phyloP scores from a whole-genome alignment of 2,113 vertebrate species.

The Mormyrus iriodes region DNA sequence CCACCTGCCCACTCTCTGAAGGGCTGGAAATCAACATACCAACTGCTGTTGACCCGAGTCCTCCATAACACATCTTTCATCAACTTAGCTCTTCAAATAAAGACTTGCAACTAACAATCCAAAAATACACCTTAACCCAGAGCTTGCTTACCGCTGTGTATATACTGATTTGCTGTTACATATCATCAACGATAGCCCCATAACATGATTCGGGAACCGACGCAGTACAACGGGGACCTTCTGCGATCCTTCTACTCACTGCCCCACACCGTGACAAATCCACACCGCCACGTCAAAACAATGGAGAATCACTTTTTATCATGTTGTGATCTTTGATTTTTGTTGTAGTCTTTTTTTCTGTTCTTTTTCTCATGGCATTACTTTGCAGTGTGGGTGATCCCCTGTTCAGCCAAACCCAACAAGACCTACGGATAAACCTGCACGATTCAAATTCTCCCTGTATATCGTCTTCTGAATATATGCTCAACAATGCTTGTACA shows the following conservation, averaged over 20 bases:
- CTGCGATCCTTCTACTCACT: background rate
- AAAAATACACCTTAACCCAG: background rate
- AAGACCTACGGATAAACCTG: background rate
- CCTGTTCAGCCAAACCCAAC: background rate
- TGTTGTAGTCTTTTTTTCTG: background rate
- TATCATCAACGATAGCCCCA: background rate
- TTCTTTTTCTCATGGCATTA: background rate
- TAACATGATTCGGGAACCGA: background rate
- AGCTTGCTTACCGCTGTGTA: background rate
- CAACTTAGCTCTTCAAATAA: slow-evolving; percentile 6
- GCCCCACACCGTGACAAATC: background rate
- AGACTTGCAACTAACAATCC: background rate
- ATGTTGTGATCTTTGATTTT: background rate
- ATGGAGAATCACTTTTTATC: background rate
- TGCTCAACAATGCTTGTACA: background rate
- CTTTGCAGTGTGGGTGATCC: background rate
- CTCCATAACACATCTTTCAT: background rate
- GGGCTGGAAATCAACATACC: background rate
- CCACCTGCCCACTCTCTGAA: background rate
- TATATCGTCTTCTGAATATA: background rate
- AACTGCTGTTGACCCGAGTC: background rate
- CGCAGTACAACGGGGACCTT: background rate
- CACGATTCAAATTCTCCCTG: background rate
- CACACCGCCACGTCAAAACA: background rate
- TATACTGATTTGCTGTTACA: background rate